Conservation (phyloP, 2,888 invertebrate genomes). For the Hydropsyche betteni region DNA sequence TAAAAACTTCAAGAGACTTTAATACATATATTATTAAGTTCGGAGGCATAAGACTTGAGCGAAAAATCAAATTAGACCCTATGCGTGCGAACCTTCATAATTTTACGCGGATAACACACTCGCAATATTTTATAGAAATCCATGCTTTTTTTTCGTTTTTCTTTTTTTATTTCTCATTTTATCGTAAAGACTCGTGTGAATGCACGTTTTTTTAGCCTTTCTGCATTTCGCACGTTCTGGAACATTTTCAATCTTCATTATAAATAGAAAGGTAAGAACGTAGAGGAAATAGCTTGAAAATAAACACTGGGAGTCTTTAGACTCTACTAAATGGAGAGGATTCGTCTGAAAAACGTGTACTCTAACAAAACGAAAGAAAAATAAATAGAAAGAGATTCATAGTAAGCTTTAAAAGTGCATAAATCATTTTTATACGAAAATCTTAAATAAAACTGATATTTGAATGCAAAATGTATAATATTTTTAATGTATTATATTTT, state of each 20-base stretch:
- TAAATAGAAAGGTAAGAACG: conserved; percentile 21
- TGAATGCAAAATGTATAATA: too few species aligned
- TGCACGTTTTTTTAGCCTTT: conserved; percentile 10
- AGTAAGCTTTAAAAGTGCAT: background rate
- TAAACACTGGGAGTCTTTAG: conserved; percentile 31
- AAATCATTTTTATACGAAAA: background rate
- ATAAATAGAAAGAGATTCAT: conserved; percentile 11
- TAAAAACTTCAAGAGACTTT: too few species aligned
- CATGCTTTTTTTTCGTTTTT: background rate
- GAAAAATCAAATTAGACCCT: conserved; percentile 7
- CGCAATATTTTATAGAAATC: background rate
- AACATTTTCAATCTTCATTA: conserved; percentile 24
- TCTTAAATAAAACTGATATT: background rate
- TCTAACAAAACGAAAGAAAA: background rate
- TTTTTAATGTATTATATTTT: too few species aligned
- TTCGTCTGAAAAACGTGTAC: conserved; percentile 20
- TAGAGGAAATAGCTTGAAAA: conserved; percentile 37
- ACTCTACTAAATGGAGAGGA: conserved; percentile 32
- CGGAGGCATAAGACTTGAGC: too few species aligned
- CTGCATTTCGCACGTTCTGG: conserved; percentile 11
- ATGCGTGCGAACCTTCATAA: background rate
- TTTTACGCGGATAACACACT: background rate
- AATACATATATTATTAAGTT: too few species aligned
- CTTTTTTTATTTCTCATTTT: background rate
- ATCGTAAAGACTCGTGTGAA: background rate